Evolutionary conservation across 2,113 vertebrate genomes (phyloP), one percentile per base, ranked within the genome.

Genomic region (Cavia aperea): DNA sequence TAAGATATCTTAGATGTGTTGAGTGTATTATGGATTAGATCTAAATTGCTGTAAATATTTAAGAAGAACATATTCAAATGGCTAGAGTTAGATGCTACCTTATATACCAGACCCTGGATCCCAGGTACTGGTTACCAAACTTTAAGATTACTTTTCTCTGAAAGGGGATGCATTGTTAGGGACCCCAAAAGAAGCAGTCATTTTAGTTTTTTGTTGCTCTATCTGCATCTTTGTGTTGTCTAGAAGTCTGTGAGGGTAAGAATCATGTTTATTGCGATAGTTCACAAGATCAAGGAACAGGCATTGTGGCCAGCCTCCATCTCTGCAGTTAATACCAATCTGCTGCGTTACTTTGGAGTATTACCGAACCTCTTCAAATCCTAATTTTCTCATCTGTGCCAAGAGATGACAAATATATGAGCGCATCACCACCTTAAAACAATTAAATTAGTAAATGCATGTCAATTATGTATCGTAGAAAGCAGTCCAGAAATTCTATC

Each of bases 31-130:
- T 66, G 66, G 66, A 93, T 29, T 70, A 65, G n/a, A 49, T 72
- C 7, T 82, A 46, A 93, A 92, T 70, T 1, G 16, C 36, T 89
- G 1, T 88, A 78, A n/a, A 14, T 51, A 63, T 68, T 94, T 68
- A 78, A 95, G 78, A 83, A 56, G 7, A 65, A 85, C 81, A 43
- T 81, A 87, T 62, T 73, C 58, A 89, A 81, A 78, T 29, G 39
- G n/a, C 79, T 75, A 66, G 51, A 68, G 26, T 23, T 23, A 68
- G 19, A 4, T 39, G 43, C 31, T 63, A 24, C 12, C 24, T 54
- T 75, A 5, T 23, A 12, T 1, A 23, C 62, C 60, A 19, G 56
- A 46, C 29, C 10, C 13, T 31, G 49, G 33, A 11, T 87, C 46
- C 51, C 15, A 60, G 63, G 60, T 54, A 10, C 43, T 82, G 54